These are phyloP conservation scores for Reticulitermes speratus DNA, from an alignment of 1,140 invertebrate species.

Conservation along the genomic window DNA sequence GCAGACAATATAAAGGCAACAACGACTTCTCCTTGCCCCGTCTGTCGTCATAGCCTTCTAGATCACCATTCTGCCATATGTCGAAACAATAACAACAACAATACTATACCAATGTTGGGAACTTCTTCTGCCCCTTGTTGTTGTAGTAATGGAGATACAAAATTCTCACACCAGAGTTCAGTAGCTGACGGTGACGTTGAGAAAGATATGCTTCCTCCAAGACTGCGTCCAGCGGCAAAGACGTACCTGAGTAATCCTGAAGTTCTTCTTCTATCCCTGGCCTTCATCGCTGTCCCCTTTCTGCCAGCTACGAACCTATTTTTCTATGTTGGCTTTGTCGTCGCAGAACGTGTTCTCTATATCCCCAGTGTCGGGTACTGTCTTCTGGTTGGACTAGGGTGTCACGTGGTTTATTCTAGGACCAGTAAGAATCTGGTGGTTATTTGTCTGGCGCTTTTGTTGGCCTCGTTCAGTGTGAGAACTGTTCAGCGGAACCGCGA, in stretches of 20 bases:
- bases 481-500: conserved; percentile 84
- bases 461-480: conserved; percentile 66
- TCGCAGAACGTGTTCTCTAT: conserved; percentile 93
- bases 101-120: conserved; percentile 40
- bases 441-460: conserved; percentile 55
- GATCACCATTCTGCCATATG: conserved; percentile 51
- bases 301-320: conserved; percentile 91
- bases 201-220: neutral
- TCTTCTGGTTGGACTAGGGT: conserved; percentile 77
- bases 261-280: conserved; percentile 60
- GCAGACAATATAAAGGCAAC: neutral
- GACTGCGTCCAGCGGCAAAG: neutral
- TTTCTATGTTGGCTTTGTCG: conserved; percentile 96
- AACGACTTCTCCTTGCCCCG: conserved; percentile 42
- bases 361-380: conserved; percentile 95
- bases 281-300: conserved; percentile 85
- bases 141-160: neutral
- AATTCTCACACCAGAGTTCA: neutral
- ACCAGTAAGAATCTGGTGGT: conserved; percentile 49
- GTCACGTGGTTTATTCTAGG: conserved; percentile 48
- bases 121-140: conserved; percentile 3
- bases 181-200: neutral
- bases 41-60: conserved; percentile 47
- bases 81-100: conserved; percentile 51
- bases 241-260: neutral